Evolutionary conservation across 2,113 vertebrate species (phyloP).

Genomic region (Crotalus horridus): DNA sequence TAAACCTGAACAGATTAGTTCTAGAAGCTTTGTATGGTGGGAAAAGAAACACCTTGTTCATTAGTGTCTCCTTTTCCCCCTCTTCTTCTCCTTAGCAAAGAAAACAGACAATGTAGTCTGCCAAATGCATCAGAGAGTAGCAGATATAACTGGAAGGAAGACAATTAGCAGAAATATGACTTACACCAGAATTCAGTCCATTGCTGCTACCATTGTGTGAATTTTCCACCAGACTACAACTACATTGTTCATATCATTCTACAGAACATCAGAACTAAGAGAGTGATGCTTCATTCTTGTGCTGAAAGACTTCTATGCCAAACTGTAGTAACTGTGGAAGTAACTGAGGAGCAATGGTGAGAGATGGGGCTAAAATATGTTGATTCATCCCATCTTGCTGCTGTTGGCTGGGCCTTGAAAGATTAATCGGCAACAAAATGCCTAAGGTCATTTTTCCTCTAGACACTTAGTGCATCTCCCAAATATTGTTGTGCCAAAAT

Average conservation of each 20-base stretch:
- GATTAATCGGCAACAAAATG: neutral
- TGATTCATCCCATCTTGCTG: neutral
- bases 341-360: neutral
- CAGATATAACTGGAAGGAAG: neutral
- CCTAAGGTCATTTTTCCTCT: neutral
- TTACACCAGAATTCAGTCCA: neutral
- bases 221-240: neutral
- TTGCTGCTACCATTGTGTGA: neutral
- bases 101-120: neutral
- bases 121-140: neutral
- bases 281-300: too few relatives aligned
- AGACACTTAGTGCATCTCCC: neutral
- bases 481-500: neutral
- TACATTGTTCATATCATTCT: neutral
- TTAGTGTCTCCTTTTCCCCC: neutral
- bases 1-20: conserved; percentile 2
- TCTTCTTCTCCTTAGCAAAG: neutral
- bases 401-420: neutral
- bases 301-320: neutral
- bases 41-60: neutral
- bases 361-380: too few relatives aligned
- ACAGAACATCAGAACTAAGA: neutral
- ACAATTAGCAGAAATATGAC: neutral
- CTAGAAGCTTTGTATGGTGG: neutral
- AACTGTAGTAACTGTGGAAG: neutral